Percentiles rank a stretch among this genome's conserved stretches.
phyloP scores from a whole-genome alignment of 2,797 vertebrate species.

The Syngnathus rostellatus region DNA sequence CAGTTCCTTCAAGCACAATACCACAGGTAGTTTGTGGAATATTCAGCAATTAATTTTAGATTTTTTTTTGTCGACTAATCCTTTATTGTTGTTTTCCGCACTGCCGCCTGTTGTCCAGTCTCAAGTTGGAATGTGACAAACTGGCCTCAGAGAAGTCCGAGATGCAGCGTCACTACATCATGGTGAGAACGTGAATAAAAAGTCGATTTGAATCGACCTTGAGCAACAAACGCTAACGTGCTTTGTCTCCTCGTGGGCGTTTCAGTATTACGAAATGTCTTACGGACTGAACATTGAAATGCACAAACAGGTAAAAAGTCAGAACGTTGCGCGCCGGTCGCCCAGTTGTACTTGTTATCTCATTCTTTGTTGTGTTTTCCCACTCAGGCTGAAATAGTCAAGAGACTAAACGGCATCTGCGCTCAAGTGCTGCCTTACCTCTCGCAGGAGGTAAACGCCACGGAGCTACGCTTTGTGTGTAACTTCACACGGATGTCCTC shows the following conservation, averaged over 20 bases:
- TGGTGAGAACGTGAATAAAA: constrained; percentile 48
- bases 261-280: constrained; percentile 96
- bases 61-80: no score
- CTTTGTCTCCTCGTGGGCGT: constrained; percentile 2
- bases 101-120: constrained; percentile 36
- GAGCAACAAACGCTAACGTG: not conserved
- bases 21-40: constrained; percentile 74
- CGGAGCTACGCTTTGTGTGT: not conserved
- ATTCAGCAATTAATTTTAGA: no score
- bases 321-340: no score
- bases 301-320: constrained; percentile 87
- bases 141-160: constrained; percentile 96
- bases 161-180: constrained; percentile 98
- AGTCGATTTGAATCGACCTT: not conserved
- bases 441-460: constrained; percentile 86
- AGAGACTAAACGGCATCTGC: constrained; percentile 96
- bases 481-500: no score
- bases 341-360: not conserved
- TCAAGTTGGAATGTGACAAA: constrained; percentile 92
- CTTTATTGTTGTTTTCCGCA: not conserved
- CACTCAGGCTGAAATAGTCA: constrained; percentile 92
- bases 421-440: constrained; percentile 97
- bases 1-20: constrained; percentile 97
- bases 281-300: constrained; percentile 97
- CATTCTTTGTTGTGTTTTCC: not conserved